These are phyloP conservation scores for Eunapius fragilis DNA, from an alignment of 37 sponge, comb jelly and placozoan species.

Conservation along the genomic window DNA sequence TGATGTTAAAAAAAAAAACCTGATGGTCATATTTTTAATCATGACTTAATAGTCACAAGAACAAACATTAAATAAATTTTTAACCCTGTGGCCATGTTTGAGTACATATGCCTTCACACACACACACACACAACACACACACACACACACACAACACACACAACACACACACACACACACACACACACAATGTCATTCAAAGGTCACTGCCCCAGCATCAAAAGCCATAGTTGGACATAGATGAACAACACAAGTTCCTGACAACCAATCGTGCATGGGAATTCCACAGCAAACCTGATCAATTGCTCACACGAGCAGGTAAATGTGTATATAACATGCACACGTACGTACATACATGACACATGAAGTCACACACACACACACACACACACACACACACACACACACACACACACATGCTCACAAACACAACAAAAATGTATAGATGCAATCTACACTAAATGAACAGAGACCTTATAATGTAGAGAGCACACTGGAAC, in stretches of 20 bases:
- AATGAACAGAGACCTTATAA: slow-evolving; percentile 65
- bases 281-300: neutral
- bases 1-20: too few species aligned
- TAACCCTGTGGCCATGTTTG: too few species aligned
- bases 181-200: too few species aligned
- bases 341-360: neutral
- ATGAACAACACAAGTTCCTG: neutral
- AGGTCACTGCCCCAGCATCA: too few species aligned
- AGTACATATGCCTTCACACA: too few species aligned
- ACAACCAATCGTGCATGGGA: neutral
- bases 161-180: too few species aligned
- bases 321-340: neutral
- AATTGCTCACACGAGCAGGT: too few species aligned
- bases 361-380: neutral
- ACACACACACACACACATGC: neutral
- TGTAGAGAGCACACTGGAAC: slow-evolving; percentile 87
- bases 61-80: too few species aligned
- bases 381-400: neutral
- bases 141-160: too few species aligned
- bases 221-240: neutral
- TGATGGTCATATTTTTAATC: too few species aligned
- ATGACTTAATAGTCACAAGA: too few species aligned
- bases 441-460: neutral
- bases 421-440: neutral
- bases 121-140: too few species aligned